Base-by-base conservation (phyloP, 2,113 vertebrate species). In the Astatoreochromis straeleni region DNA sequence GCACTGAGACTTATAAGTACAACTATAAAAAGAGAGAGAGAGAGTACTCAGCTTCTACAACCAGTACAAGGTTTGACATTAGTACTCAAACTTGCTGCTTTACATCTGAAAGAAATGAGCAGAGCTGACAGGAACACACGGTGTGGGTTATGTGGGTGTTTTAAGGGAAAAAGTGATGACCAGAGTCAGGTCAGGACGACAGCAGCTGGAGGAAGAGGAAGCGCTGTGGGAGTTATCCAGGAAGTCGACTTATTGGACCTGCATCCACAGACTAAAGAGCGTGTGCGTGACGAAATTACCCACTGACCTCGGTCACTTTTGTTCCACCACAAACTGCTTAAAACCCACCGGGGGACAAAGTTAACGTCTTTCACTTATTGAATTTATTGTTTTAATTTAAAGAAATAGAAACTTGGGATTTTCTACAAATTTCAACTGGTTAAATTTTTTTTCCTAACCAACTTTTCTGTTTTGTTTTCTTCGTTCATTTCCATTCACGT, bases 191-290 rank as follows among this genome's bases (percentile, higher is more conserved):
- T 54, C 84, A 70, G 80, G 51, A 87, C 2, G 49, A 55, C 82
- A 54, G 81, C 87, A 88, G 87, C 85, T 84, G 86, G 85, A 86
- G 83, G 60, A 80, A 81, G 47, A 89, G 53, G 85, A 90, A 85
- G 88, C 9, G 24, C 65, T 84, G 54, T 79, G 84, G 81, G 73
- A 53, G 63, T 57, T 35, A 92, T 75, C 51, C 87, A 86, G 82
- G 85, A 87, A 84, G 85, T 58, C 4, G 42, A 83, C 40, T 55
- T 49, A 14, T 8, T 55, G 70, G 19, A 40, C n/a, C 45, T 24
- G 26, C 49, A 51, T 54, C 38, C 57, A 73, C n/a, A 79, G 60
- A 83, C 75, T 70, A 29, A 79, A 86, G 24, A 6, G 75, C 40
- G 31, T 21, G 42, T 65, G 55, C 7, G 2, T 68, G 75, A 45